Base-by-base conservation (phyloP, 30 jellyfish, hydroid and myxozoan genomes). In the Sanderia malayensis region DNA sequence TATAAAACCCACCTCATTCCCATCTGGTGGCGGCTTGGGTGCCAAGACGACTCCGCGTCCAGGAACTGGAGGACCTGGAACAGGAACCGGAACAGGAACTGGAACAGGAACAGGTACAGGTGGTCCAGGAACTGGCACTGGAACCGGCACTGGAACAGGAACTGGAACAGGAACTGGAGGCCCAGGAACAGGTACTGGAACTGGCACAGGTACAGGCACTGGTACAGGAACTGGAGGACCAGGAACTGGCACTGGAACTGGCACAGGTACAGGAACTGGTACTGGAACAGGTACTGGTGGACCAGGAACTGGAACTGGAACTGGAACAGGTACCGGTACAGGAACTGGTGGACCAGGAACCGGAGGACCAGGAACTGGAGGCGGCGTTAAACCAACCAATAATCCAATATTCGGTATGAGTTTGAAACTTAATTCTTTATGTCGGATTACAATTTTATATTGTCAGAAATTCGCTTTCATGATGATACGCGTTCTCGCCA, bases 11-110 rank as follows among this genome's bases (percentile, higher is more conserved):
- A 71, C 93, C 8, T 70, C 87, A 17, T 49, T 68, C 44, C 93
- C 95, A 29, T 85, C 95, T n/a, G 87, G 53, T 37, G 96, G 96
- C 3, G 46, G 70, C 44, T 18, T 23, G 11, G 63, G 79, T 21
- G 55, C 82, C 17, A 55, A 62, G 44, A 57, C 95, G 0, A 77
- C 29, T 20, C 89, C 97, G 26, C 73, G 84, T 1, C 66, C 84
- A 23, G 97, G 76, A 30, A 82, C 84, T 22, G 84, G 80, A 1
- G 78, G 72, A 59, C 78, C 87, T 0, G 78, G 61, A 21, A 47
- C 68, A 18, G 82, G 71, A 0, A 52, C 92, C 18, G 76, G 59
- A 2, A 57, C 76, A 4, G 37, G 58, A 6, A 58, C 76, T 18
- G 81, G 81, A 24, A 25, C 34, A 19, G 60, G 47, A 21, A 37